Conservation (phyloP, 2,888 invertebrate genomes). For the Notodonta ziczac region DNA sequence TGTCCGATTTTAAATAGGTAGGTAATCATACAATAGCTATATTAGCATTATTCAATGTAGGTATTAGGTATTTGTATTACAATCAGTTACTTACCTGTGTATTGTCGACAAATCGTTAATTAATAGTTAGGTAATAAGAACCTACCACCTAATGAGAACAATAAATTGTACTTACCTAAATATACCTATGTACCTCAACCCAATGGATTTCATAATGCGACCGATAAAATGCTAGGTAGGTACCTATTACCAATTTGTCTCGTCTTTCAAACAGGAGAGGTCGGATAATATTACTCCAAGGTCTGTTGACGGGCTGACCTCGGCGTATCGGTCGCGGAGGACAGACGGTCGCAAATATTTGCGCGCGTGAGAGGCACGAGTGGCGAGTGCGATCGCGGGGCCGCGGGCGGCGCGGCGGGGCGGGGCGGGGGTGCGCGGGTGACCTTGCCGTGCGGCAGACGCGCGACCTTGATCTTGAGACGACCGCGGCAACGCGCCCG, state of each 20-base stretch:
- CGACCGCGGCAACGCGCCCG: slow-evolving; percentile 71
- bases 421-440: slow-evolving; percentile 49
- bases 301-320: slow-evolving; percentile 80
- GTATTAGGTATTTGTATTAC: no score
- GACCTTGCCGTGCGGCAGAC: slow-evolving; percentile 81
- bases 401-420: slow-evolving; percentile 29
- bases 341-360: slow-evolving; percentile 83
- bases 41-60: no score
- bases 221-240: slow-evolving; percentile 52
- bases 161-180: not conserved
- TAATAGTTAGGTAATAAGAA: no score
- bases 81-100: no score
- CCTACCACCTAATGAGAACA: no score
- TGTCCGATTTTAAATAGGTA: no score
- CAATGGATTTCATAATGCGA: slow-evolving; percentile 46
- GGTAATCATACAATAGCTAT: no score
- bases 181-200: not conserved
- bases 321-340: slow-evolving; percentile 84
- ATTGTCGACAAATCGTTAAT: no score
- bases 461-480: slow-evolving; percentile 83
- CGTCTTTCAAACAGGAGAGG: slow-evolving; percentile 74
- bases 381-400: slow-evolving; percentile 44
- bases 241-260: slow-evolving; percentile 44
- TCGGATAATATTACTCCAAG: slow-evolving; percentile 80
- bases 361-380: slow-evolving; percentile 67